Percentiles rank a stretch among this genome's conserved stretches.
Conservation (phyloP, 2,888 invertebrate genomes). For the Drosophila dives region DNA sequence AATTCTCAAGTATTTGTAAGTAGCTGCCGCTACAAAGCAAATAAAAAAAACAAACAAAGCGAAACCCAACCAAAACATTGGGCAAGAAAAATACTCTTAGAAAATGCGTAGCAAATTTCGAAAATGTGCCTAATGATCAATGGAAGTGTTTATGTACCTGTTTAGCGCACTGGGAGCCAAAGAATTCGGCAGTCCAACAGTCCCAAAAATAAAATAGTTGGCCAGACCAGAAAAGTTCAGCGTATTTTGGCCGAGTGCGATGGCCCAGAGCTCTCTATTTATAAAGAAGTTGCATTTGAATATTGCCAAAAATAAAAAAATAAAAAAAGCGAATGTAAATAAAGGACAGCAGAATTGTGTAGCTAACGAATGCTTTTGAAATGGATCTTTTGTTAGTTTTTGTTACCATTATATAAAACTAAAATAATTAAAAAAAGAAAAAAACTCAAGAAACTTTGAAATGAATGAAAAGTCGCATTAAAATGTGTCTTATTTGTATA, state of each 20-base stretch:
- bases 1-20: conserved; percentile 28
- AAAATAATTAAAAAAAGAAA: not conserved
- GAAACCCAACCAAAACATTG: conserved; percentile 15
- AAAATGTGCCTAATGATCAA: conserved; percentile 39
- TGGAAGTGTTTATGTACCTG: conserved; percentile 32
- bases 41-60: conserved; percentile 25
- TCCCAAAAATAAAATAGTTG: conserved; percentile 48
- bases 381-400: not conserved
- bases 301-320: conserved; percentile 28
- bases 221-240: conserved; percentile 56
- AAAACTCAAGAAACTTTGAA: not conserved
- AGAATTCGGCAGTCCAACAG: conserved; percentile 22
- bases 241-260: conserved; percentile 43
- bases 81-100: conserved; percentile 2
- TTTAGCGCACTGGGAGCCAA: conserved; percentile 13
- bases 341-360: not conserved
- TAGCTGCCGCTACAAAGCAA: conserved; percentile 31
- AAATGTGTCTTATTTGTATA: not conserved
- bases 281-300: conserved; percentile 46
- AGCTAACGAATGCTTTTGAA: conserved; percentile 4
- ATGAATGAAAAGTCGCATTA: not conserved
- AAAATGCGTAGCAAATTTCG: conserved; percentile 45
- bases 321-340: conserved; percentile 1
- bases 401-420: not conserved
- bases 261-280: conserved; percentile 58